Evolutionary conservation across 2,888 invertebrate genomes (phyloP), one percentile per base, ranked within the genome.

Genomic region (Drosophila subquinaria): DNA sequence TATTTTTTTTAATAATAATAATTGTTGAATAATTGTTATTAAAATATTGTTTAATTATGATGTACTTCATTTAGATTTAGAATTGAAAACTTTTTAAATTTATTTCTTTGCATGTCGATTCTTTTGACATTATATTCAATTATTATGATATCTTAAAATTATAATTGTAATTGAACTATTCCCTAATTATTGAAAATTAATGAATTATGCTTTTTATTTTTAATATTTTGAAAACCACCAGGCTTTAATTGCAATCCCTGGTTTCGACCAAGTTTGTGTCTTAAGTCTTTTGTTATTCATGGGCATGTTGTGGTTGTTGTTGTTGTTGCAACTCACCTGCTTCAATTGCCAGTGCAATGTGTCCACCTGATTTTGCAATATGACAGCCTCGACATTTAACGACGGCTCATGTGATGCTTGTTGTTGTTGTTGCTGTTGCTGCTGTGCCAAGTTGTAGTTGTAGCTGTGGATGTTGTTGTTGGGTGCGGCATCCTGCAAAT

Each of bases 271-370:
- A 61, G 80, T 80, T 81, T 72, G 89, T 87, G 81, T 69, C 82
- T 87, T 83, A 65, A 74, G 71, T 77, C 75, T 67, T 79, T 70
- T 59, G 70, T 60, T 66, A 10, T 45, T 43, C 10, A 20, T 20
- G 20, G 20, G 20, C 1, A 20, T 20, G 20, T n/a, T 6, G 6
- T 38, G 6, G 27, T 30, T 23, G 23, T n/a, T n/a, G 27, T 30
- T 30, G 36, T 17, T 8, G 10, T 10, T 51, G 59, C 17, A 50
- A 75, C 91, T 92, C 93, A 95, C 95, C 94, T 95, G 95, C 93
- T 95, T 95, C 71, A 95, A 92, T 91, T 95, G 95, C 95, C 95
- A 95, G 89, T 95, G 95, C 76, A 95, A 92, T 65, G 95, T 95
- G 89, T 95, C 95, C 81, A 95, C 94, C 92, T 95, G 95, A 63